A percentile compares a stretch with the other conserved stretches of the same genome.
Evolutionary conservation across 1,140 invertebrate genomes (phyloP).

Genomic region (Panulirus ornatus): DNA sequence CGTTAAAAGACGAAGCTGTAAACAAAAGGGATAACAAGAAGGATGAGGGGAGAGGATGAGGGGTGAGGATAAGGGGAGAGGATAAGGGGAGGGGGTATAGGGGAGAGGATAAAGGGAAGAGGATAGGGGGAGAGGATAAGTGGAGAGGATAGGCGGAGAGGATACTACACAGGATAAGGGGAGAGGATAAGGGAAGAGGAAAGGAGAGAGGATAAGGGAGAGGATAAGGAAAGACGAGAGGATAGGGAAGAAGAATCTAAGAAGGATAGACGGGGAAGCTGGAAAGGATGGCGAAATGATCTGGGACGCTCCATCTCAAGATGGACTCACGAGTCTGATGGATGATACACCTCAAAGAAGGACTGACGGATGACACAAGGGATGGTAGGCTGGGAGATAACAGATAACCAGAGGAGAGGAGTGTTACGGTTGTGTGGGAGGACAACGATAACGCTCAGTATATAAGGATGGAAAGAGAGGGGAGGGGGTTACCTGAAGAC

Average conservation of each 20-base stretch:
- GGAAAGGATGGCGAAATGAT: background rate
- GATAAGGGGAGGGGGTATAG: background rate
- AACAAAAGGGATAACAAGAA: background rate
- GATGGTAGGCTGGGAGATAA: background rate
- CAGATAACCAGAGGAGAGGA: background rate
- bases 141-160: background rate
- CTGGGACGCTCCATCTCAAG: background rate
- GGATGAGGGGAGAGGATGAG: background rate
- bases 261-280: background rate
- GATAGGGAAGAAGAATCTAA: background rate
- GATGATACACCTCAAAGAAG: too few species aligned
- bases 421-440: background rate
- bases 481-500: too few species aligned
- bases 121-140: background rate
- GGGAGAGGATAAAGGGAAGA: background rate
- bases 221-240: background rate
- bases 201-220: background rate
- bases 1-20: background rate
- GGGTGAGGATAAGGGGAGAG: background rate
- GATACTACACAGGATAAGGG: too few species aligned
- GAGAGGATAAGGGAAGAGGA: background rate
- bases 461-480: background rate
- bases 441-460: background rate
- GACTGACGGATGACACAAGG: background rate
- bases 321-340: too few species aligned